Conservation (phyloP, 2,888 invertebrate genomes). For the Micropterix aruncella region DNA sequence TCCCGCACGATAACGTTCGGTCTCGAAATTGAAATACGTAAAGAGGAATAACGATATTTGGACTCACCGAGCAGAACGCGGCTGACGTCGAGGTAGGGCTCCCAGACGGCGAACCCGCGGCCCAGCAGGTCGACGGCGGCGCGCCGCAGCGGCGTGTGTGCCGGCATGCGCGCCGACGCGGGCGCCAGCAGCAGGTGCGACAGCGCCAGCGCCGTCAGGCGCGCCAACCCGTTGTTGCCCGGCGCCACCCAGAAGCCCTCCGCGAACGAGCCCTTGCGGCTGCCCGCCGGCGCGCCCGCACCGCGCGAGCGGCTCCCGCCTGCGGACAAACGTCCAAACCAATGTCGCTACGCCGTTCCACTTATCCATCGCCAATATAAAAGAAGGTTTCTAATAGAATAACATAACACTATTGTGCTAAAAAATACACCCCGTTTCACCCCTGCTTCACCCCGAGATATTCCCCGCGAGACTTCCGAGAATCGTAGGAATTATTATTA, state of each 20-base stretch:
- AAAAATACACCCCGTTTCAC: too few species aligned
- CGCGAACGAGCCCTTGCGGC: neutral
- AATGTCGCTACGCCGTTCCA: too few species aligned
- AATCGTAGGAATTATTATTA: too few species aligned
- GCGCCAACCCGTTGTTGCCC: constrained; percentile 78
- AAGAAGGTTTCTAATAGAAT: too few species aligned
- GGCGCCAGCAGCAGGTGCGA: constrained; percentile 85
- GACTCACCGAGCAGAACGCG: constrained; percentile 64
- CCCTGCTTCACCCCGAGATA: too few species aligned
- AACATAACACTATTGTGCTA: too few species aligned
- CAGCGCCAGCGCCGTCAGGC: constrained; percentile 86
- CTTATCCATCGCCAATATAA: too few species aligned
- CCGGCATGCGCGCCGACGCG: constrained; percentile 69
- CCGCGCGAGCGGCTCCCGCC: neutral
- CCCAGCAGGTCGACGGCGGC: constrained; percentile 97
- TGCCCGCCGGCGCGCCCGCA: neutral
- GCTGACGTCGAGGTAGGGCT: constrained; percentile 89
- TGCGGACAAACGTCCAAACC: too few species aligned
- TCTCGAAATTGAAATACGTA: too few species aligned
- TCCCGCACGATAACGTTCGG: too few species aligned
- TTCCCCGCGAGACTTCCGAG: too few species aligned
- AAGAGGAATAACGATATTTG: too few species aligned
- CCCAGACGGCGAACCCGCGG: constrained; percentile 97
- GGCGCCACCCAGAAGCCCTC: constrained; percentile 29
- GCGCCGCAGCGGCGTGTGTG: constrained; percentile 83